These are phyloP conservation scores for Chromis chromis DNA, from an alignment of 2,797 vertebrate species.

Conservation along the genomic window DNA sequence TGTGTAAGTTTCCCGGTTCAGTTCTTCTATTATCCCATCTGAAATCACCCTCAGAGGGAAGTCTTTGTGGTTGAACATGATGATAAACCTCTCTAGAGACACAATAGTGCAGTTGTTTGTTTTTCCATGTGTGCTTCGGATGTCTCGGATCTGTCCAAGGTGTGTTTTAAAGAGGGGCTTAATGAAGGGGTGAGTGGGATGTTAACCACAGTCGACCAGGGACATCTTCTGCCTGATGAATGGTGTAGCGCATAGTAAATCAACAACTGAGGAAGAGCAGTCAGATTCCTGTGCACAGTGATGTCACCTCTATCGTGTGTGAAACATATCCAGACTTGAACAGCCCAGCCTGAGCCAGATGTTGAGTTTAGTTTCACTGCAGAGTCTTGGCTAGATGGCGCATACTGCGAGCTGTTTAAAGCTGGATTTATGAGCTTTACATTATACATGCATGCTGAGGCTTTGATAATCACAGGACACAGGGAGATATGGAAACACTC, in stretches of 20 bases:
- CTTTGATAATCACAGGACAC: slow-evolving; percentile 7
- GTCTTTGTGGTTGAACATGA: slow-evolving; percentile 37
- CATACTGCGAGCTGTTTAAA: slow-evolving; percentile 27
- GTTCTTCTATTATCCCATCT: slow-evolving; percentile 17
- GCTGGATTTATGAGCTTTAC: slow-evolving; percentile 35
- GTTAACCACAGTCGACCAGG: slow-evolving; percentile 63
- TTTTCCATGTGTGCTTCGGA: slow-evolving; percentile 35
- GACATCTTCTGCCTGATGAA: slow-evolving; percentile 76
- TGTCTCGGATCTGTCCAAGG: slow-evolving; percentile 37
- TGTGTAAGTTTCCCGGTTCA: slow-evolving; percentile 33
- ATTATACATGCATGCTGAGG: slow-evolving; percentile 2
- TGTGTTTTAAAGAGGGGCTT: slow-evolving; percentile 60
- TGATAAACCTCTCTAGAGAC: slow-evolving; percentile 37
- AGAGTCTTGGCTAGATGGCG: slow-evolving; percentile 42
- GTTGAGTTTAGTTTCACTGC: slow-evolving; percentile 77
- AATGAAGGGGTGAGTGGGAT: slow-evolving; percentile 75
- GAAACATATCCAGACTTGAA: slow-evolving; percentile 88
- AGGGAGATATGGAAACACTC: slow-evolving; percentile 11
- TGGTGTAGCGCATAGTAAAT: slow-evolving; percentile 79
- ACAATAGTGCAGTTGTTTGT: slow-evolving; percentile 55
- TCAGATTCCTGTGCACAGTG: slow-evolving; percentile 82
- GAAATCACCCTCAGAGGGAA: slow-evolving; percentile 23
- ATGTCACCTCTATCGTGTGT: slow-evolving; percentile 81
- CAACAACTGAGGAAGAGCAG: slow-evolving; percentile 73
- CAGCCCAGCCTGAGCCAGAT: slow-evolving; percentile 79